Base-by-base conservation (phyloP, 2,113 vertebrate species). In the Otus sunia region DNA sequence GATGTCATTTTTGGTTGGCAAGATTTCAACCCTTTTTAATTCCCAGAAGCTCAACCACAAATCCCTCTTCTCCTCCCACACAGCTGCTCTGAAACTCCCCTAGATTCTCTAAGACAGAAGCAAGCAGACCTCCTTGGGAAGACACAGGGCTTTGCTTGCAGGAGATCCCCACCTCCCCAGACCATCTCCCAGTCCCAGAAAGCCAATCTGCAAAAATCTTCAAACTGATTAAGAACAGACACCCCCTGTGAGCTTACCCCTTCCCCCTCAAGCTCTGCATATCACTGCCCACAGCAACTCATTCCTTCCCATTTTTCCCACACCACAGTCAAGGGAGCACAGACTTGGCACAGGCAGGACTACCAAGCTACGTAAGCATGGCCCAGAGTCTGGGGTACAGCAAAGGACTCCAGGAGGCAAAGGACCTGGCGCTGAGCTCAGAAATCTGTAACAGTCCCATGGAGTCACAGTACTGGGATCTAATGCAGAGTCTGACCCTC, bases 1-100 rank as follows among this genome's bases (percentile, higher is more conserved):
- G 15, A 69, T 88, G 74, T 92, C n/a, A 47, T 69, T 90, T 83
- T 74, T n/a, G 59, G 50, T 75, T 96, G 91, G 88, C 88, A 95
- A 88, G 79, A 55, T 80, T 95, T 94, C 96, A 96, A 84, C 29
- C 18, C 41, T 77, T 86, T 88, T 91, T 83, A 94, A 96, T 94
- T 95, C 95, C 96, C 96, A 91, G 76, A 94, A 95, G 88, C 88
- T 86, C 63, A 92, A 88, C 83, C 94, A 91, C 94, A 96, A 96
- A 92, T 95, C 91, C 94, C 68, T 91, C 86, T 77, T 86, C 92
- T 86, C 91, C 94, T 92, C 95, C 92, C 79, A 95, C 94, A 0
- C 86, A 94, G 88, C 72, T 94, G 88, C 55, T 55, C 90, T 60
- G 72, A 30, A 83, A 66, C 20, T 92, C 90, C 53, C 88, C 4